Percentiles rank a stretch among this genome's conserved stretches.
phyloP scores from a whole-genome alignment of 2,797 vertebrate genomes.

The Poeciliopsis gracilis region DNA sequence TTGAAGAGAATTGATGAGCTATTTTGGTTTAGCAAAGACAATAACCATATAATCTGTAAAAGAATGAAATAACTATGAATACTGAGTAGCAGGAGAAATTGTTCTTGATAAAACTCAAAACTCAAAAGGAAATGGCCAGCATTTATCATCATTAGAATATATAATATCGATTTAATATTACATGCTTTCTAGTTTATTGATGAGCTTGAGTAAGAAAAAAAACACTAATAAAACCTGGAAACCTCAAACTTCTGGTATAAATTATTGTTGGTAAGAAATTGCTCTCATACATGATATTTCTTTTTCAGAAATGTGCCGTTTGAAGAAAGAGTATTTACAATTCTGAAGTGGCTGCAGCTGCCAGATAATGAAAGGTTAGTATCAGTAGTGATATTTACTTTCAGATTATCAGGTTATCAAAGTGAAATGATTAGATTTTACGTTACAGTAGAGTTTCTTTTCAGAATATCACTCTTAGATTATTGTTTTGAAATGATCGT shows the following conservation, averaged over 20 bases:
- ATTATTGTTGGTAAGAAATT: not conserved
- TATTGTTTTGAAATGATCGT: not conserved
- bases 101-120: not conserved
- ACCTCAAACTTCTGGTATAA: not conserved
- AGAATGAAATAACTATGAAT: not conserved
- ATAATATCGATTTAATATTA: not conserved
- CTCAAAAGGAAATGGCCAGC: not conserved
- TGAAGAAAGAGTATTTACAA: conserved; percentile 76
- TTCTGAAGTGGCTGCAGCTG: conserved; percentile 81
- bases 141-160: not conserved
- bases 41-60: not conserved
- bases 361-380: conserved; percentile 70
- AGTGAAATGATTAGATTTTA: not conserved
- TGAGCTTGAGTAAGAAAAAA: not conserved
- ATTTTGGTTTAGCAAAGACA: not conserved
- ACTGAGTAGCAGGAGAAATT: not conserved
- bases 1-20: not conserved
- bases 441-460: not conserved
- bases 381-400: not conserved
- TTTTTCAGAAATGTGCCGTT: conserved; percentile 71
- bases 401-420: not conserved
- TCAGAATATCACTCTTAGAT: not conserved
- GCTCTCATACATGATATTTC: not conserved
- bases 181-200: not conserved
- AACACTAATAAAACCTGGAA: not conserved